Evolutionary conservation across 2,113 vertebrate genomes (phyloP).

Genomic region (Protobothrops flavoviridis): DNA sequence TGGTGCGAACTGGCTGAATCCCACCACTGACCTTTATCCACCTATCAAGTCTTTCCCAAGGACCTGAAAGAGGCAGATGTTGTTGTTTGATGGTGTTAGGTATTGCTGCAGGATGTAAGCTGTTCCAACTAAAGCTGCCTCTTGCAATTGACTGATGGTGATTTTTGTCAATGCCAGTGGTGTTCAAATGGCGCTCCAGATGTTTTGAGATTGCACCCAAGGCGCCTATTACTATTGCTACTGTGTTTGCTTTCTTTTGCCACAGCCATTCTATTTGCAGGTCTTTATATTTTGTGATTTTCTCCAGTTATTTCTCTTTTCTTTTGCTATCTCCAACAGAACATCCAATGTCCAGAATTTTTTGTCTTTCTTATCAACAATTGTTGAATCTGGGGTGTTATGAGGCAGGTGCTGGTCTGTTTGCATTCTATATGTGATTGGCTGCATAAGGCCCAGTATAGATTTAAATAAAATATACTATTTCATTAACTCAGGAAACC

Average conservation of each 20-base stretch:
- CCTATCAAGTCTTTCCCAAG: background rate
- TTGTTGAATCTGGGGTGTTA: background rate
- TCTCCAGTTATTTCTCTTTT: background rate
- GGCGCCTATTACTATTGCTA: background rate
- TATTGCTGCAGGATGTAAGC: background rate
- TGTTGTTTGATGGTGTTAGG: background rate
- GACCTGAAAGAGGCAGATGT: background rate
- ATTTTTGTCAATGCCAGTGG: background rate
- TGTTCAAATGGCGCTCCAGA: background rate
- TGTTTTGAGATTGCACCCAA: background rate
- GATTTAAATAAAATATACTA: background rate
- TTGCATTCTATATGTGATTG: background rate
- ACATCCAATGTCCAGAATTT: background rate
- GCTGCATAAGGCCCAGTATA: background rate
- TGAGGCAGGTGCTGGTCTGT: background rate
- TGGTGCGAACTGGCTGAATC: too few species aligned
- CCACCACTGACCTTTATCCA: background rate
- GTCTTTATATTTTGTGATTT: background rate
- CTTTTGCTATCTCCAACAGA: background rate
- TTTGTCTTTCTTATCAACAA: background rate
- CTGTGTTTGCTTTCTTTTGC: background rate
- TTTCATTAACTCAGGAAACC: background rate
- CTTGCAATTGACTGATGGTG: background rate
- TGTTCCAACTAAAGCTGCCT: background rate
- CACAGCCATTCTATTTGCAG: background rate